Evolutionary conservation across 2,888 invertebrate genomes (phyloP).

Genomic region (Cyaniris semiargus): DNA sequence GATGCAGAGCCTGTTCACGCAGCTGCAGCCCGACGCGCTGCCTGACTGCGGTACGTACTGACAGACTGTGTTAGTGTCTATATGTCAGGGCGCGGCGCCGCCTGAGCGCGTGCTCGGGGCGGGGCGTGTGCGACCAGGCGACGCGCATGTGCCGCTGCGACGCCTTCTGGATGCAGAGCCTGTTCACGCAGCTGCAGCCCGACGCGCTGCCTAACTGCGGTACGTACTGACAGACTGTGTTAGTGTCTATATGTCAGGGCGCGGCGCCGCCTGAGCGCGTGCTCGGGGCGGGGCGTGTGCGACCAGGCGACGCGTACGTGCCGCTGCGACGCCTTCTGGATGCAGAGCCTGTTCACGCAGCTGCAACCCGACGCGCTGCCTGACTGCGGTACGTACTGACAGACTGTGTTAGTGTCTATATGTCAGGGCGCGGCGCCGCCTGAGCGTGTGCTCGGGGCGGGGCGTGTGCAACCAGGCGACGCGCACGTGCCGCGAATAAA

Average conservation of each 20-base stretch:
- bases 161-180: constrained; percentile 97
- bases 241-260: constrained; percentile 71
- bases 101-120: constrained; percentile 95
- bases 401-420: too few species aligned
- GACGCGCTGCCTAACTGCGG: constrained; percentile 92
- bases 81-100: constrained; percentile 93
- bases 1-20: constrained; percentile 93
- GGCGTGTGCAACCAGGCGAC: constrained; percentile 92
- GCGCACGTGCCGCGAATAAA: constrained; percentile 89
- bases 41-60: constrained; percentile 86
- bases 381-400: constrained; percentile 85
- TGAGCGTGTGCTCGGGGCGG: constrained; percentile 95
- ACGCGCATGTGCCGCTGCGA: constrained; percentile 93
- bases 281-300: constrained; percentile 95
- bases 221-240: constrained; percentile 51
- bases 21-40: constrained; percentile 88
- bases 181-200: constrained; percentile 87
- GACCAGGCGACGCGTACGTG: constrained; percentile 90
- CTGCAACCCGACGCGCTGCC: constrained; percentile 89
- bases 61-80: not conserved
- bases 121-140: constrained; percentile 92
- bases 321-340: constrained; percentile 97
- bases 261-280: constrained; percentile 93
- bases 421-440: constrained; percentile 93
- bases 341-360: constrained; percentile 91